Conservation (phyloP, 92 coral and sea anemone species). For the Zoanthus solanderi region DNA sequence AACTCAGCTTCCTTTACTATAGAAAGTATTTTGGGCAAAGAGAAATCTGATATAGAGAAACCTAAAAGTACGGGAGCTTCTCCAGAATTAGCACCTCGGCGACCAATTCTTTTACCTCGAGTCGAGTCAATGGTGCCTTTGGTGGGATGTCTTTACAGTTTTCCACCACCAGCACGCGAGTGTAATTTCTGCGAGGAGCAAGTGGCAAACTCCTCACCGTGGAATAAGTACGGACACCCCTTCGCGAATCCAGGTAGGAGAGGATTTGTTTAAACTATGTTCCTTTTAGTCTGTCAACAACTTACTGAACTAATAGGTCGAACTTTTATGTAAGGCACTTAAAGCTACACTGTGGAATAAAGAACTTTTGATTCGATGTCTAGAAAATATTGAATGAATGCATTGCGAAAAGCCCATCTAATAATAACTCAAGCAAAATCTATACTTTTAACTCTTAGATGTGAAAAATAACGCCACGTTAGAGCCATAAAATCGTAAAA, state of each 20-base stretch:
- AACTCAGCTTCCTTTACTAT: constrained; percentile 77
- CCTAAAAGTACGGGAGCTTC: constrained; percentile 41
- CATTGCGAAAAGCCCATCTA: not conserved
- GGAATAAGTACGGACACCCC: constrained; percentile 74
- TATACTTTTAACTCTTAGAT: not conserved
- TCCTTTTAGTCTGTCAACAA: constrained; percentile 37
- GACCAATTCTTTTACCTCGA: constrained; percentile 86
- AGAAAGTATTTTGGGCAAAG: constrained; percentile 78
- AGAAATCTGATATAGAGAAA: constrained; percentile 44
- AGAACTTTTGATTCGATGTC: not conserved
- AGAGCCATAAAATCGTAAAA: too few species aligned
- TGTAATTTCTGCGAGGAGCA: constrained; percentile 66
- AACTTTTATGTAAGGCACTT: not conserved
- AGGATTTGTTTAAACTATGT: constrained; percentile 14
- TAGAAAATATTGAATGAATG: not conserved
- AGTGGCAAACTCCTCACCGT: constrained; percentile 57
- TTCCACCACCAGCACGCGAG: constrained; percentile 52
- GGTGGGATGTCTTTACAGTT: constrained; percentile 57
- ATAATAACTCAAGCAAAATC: not conserved
- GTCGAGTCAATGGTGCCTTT: constrained; percentile 67
- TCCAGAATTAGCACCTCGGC: constrained; percentile 50
- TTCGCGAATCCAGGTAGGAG: constrained; percentile 72
- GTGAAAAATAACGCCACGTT: not conserved
- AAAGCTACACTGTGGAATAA: not conserved
- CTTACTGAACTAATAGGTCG: not conserved